Evolutionary conservation across 2,113 vertebrate species (phyloP), one percentile per base, ranked within the genome.

Genomic region (Leptocoma aspasia): DNA sequence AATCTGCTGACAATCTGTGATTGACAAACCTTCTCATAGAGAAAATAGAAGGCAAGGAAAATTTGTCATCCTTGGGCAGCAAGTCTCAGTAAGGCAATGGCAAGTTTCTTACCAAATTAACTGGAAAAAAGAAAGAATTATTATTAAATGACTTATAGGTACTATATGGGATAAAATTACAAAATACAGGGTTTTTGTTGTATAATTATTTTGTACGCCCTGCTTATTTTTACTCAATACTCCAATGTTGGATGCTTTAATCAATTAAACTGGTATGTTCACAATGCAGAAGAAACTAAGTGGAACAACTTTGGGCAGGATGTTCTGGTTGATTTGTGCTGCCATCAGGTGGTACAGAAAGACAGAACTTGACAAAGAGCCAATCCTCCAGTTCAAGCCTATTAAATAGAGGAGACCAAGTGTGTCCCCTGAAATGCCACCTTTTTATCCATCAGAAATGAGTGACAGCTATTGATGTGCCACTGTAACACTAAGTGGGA

Each of bases 321-420:
- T 88, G 72, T 47, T 57, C 44, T 49, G 11, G 42, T 14, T 77
- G 53, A 11, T 65, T 20, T 59, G 60, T 77, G 24, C 16, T 28
- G 24, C 94, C 98, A 97, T 70, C 97, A 96, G 79, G 94, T 70
- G 97, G 97, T 77, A 24, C 14, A 57, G 24, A 27, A 63, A 17
- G 13, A 49, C 82, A 84, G 82, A 45, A 20, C 33, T 2, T 50
- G 54, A 23, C 14, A 15, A 30, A 59, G 49, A 61, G 39, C 26
- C 16, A 27, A 65, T 41, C 11, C 15, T 78, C 26, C 12, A 16
- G 15, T 26, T 79, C n/a, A 54, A 35, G 15, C 21, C 33, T n/a
- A 2, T 52, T 5, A 65, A 53, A 83, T 13, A 12, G 20, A 10
- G 20, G 33, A 50, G 12, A 33, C 16, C 22, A 50, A 30, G 10